Evolutionary conservation across 2,113 vertebrate genomes (phyloP), one percentile per base, ranked within the genome.

Genomic region (Podarcis cretensis): DNA sequence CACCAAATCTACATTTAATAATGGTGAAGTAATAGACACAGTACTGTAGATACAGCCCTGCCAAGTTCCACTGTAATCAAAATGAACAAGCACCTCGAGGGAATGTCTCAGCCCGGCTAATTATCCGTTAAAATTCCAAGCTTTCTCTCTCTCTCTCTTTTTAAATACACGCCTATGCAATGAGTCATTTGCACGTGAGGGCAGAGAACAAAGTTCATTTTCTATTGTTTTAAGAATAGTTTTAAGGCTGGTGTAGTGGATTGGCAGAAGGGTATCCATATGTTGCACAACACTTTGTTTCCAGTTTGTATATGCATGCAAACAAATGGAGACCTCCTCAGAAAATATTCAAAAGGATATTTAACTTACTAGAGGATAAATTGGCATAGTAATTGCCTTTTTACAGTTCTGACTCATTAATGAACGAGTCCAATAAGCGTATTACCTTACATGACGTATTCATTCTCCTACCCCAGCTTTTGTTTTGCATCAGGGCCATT

Each of bases 51-150:
- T 77, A 40, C 43, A 10, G 81, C 59, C 48, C n/a, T 76, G 81
- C 87, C 87, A 83, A 83, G 81, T 83, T 77, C 81, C 81, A 83
- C 81, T 76, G 87, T 88, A 88, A 88, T 88, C 87, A 88, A 83
- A 77, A 88, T 88, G 87, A 83, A 88, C 87, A 88, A 83, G 81
- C 81, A 83, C 81, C 87, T 88, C 87, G 23, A 77, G 87, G 87
- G 87, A 83, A 83, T 68, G 81, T 83, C 73, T 77, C 80, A 68
- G 81, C 71, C 81, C 54, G 14, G 71, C 73, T 88, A 88, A 88
- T 88, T 88, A 88, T 54, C 87, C 81, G 75, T 88, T 88, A 88
- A 65, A 68, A 88, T 88, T 83, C 71, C 81, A 88, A 68, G 81
- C 21, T 35, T 37, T 78, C 81, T 18, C 43, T 48, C 43, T 48